These are phyloP conservation scores for Zonitis immaculata DNA, from an alignment of 2,888 invertebrate species.

Conservation along the genomic window DNA sequence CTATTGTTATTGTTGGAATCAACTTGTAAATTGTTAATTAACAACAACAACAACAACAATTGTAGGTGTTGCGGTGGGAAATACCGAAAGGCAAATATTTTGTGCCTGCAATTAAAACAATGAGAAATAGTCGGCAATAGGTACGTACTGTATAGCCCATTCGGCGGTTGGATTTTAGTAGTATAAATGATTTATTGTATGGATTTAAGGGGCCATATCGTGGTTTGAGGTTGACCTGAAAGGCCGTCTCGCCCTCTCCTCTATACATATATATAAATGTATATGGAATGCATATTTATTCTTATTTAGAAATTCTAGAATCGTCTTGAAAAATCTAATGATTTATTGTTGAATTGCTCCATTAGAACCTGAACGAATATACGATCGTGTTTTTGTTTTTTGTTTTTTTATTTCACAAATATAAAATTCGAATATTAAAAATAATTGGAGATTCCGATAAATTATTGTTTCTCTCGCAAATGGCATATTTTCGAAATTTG, in stretches of 20 bases:
- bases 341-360: not conserved
- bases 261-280: too few species aligned
- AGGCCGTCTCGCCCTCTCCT: conserved; percentile 27
- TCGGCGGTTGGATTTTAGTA: conserved; percentile 32
- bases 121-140: conserved; percentile 7
- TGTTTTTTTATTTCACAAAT: too few species aligned
- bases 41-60: not conserved
- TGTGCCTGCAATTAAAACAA: conserved; percentile 27
- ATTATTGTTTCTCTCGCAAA: not conserved
- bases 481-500: not conserved
- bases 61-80: not conserved
- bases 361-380: not conserved
- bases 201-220: conserved; percentile 36
- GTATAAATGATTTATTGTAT: conserved; percentile 37
- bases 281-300: conserved; percentile 24
- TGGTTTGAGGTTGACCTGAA: conserved; percentile 35
- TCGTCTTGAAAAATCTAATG: not conserved
- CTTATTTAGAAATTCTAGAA: conserved; percentile 18
- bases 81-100: not conserved
- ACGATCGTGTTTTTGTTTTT: not conserved
- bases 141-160: not conserved
- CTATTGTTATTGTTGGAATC: not conserved
- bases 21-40: not conserved
- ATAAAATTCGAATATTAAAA: too few species aligned
- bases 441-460: too few species aligned